Base-by-base conservation (phyloP, 2,888 invertebrate genomes). In the Hirtodrosophila trivittata region DNA sequence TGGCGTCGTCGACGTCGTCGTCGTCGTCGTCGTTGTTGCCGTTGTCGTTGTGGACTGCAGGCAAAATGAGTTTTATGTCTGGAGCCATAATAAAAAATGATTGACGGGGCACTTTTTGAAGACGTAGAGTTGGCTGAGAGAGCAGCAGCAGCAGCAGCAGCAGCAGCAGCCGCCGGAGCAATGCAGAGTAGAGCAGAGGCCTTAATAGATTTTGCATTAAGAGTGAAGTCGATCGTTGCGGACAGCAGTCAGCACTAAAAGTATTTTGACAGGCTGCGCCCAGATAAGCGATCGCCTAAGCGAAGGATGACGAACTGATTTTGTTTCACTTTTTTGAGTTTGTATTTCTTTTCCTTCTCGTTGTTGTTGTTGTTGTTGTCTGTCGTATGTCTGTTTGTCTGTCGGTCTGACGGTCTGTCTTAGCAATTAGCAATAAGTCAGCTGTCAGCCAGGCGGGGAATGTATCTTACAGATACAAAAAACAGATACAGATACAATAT, bases 131-230 rank as follows among this genome's bases (percentile, higher is more conserved):
- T 21, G 18, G 18, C 18, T 21, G 18, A 21, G 18, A 32, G 54
- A 42, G 46, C 47, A 55, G 21, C 41, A 45, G 32, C 32, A 18
- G 7, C 46, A 32, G 21, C 38, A 26, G 13, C 28, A 21, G 37
- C 49, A 37, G 8, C 49, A 14, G 9, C 37, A 37, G 14, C 18
- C 16, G 8, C 4, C 18, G 2, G 12, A 51, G 57, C 66, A 56
- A 42, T 18, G 41, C 9, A 33, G 32, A n/a, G 59, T 59, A 51
- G 59, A 21, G 5, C 2, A 21, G 5, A 21, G 18, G 18, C 66
- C 84, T 77, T 82, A 82, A 82, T 82, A 82, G 81, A 86, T 84
- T 82, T 82, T 86, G 87, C 87, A 84, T 83, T 86, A 83, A 84
- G 77, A 55, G 59, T 41, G 59, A 47, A 39, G 41, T 35, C 26